Conservation (phyloP, 23 tunicate species). For the Ascidia mentula region DNA sequence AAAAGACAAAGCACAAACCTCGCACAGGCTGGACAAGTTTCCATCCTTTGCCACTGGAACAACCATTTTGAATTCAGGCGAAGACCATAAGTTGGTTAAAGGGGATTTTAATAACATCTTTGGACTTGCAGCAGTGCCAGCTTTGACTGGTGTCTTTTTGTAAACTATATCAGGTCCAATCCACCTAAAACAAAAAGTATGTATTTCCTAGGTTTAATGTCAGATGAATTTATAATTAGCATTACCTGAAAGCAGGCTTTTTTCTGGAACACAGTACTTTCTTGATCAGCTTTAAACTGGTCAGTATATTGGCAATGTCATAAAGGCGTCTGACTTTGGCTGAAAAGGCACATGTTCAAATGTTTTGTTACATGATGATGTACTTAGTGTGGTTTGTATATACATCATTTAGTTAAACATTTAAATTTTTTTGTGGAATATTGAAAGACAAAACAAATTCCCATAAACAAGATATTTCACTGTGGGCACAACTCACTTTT, state of each 20-base stretch:
- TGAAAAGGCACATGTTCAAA: background rate
- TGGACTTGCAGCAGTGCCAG: background rate
- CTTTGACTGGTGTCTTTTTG: constrained; percentile 4
- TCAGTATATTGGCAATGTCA: constrained; percentile 77
- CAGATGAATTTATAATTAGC: background rate
- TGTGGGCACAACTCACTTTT: constrained; percentile 53
- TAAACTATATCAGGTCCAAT: constrained; percentile 34
- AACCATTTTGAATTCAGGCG: constrained; percentile 17
- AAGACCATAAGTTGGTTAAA: constrained; percentile 44
- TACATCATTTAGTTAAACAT: no score
- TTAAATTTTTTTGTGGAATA: no score
- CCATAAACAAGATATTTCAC: background rate
- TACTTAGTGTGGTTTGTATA: no score
- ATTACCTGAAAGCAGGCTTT: constrained; percentile 59
- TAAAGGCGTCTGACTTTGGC: constrained; percentile 76
- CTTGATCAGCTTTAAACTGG: constrained; percentile 56
- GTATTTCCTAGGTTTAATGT: background rate
- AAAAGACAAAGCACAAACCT: background rate
- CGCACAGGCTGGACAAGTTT: constrained; percentile 1
- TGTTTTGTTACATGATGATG: no score
- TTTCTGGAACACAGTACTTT: constrained; percentile 32
- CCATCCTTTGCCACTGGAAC: constrained; percentile 8
- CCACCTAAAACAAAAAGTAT: constrained; percentile 34
- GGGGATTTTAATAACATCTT: constrained; percentile 18
- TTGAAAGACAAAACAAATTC: background rate